These are phyloP conservation scores for Vanacampus margaritifer DNA, from an alignment of 2,113 vertebrate genomes.

Conservation along the genomic window DNA sequence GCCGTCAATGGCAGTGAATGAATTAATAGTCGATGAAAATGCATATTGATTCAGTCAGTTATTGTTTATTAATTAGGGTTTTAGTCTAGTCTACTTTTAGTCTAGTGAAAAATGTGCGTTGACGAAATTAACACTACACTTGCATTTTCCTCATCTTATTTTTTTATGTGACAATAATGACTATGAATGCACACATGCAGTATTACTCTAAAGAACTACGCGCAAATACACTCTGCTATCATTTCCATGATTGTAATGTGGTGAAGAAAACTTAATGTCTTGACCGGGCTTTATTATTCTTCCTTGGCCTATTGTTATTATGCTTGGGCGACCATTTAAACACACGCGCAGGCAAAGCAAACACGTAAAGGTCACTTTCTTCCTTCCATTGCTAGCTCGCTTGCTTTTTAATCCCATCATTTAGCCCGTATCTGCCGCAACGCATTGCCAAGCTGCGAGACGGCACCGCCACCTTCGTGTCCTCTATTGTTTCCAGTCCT, in stretches of 20 bases:
- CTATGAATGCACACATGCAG: too few relatives aligned
- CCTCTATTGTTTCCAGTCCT: slow-evolving; percentile 47
- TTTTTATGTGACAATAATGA: too few relatives aligned
- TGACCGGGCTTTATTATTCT: not conserved
- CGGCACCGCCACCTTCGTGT: slow-evolving; percentile 32
- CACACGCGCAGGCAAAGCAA: slow-evolving; percentile 1
- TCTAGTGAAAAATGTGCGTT: too few relatives aligned
- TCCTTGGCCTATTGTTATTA: not conserved
- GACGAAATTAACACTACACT: too few relatives aligned
- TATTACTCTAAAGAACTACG: too few relatives aligned
- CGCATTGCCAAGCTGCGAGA: not conserved
- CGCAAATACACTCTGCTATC: too few relatives aligned
- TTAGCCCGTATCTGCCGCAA: slow-evolving; percentile 47
- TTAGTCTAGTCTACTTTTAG: too few relatives aligned
- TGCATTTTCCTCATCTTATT: too few relatives aligned
- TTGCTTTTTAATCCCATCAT: slow-evolving; percentile 49
- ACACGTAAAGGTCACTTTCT: slow-evolving; percentile 46
- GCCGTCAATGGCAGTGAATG: too few relatives aligned
- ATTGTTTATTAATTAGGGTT: too few relatives aligned
- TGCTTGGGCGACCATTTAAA: not conserved
- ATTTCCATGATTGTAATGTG: not conserved
- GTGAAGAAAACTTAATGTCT: not conserved
- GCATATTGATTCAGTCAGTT: too few relatives aligned
- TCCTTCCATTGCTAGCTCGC: slow-evolving; percentile 20
- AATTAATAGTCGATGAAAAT: too few relatives aligned